Evolutionary conservation across 2,888 invertebrate genomes (phyloP).

Genomic region (Diaphora mendica): DNA sequence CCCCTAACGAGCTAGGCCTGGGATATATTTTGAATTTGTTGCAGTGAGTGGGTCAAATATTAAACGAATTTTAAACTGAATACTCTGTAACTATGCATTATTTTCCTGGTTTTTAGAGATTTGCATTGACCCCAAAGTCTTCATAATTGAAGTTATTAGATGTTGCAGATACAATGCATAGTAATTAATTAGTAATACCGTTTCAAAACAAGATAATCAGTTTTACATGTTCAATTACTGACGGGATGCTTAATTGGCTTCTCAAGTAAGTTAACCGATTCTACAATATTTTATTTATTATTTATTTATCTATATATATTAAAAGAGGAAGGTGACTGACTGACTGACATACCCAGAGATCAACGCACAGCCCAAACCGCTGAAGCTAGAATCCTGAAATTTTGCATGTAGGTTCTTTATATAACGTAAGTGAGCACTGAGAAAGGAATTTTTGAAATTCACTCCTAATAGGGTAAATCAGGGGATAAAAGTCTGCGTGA

Average conservation of each 20-base stretch:
- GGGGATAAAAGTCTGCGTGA: too few species aligned
- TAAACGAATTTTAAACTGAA: neutral
- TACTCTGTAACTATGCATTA: neutral
- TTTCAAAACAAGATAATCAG: neutral
- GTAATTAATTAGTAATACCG: neutral
- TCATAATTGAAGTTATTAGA: neutral
- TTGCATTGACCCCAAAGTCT: neutral
- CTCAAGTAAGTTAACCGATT: neutral
- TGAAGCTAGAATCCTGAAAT: too few species aligned
- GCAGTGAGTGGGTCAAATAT: conserved; percentile 39
- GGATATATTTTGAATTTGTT: conserved; percentile 27
- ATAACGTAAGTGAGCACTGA: too few species aligned
- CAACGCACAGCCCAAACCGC: too few species aligned
- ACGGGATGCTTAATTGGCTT: neutral
- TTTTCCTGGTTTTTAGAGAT: neutral
- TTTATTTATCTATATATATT: too few species aligned
- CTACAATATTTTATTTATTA: neutral
- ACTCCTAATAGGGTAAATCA: too few species aligned
- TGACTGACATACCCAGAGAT: too few species aligned
- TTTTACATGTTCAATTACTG: neutral
- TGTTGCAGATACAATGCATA: neutral
- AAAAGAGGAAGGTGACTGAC: too few species aligned
- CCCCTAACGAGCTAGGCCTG: conserved; percentile 32
- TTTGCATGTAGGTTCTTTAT: too few species aligned
- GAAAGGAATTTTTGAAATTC: too few species aligned